Percentiles rank a stretch among this genome's conserved stretches.
phyloP scores from a whole-genome alignment of 37 sponge, comb jelly and placozoan species.

The Ephydatia muelleri region DNA sequence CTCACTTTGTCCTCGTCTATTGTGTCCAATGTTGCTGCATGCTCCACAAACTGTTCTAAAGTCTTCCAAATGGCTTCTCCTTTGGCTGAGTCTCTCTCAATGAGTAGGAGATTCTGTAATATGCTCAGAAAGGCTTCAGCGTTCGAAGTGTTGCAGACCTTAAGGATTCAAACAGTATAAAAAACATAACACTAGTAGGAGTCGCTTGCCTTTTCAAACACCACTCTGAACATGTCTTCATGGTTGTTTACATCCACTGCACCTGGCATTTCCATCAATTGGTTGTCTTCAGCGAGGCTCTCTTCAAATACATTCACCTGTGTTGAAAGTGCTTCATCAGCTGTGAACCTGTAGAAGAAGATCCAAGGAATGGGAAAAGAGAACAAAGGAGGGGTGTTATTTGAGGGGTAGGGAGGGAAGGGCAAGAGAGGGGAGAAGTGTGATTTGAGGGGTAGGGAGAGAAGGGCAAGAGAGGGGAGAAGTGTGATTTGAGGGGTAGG shows the following conservation, averaged over 20 bases:
- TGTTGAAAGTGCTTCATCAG: slow-evolving; percentile 57
- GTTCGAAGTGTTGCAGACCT: slow-evolving; percentile 51
- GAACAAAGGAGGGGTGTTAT: too few species aligned
- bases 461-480: too few species aligned
- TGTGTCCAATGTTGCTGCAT: slow-evolving; percentile 31
- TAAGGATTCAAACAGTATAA: too few species aligned
- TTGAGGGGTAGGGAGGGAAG: too few species aligned
- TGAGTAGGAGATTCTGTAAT: slow-evolving; percentile 54
- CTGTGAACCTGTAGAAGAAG: slow-evolving; percentile 12
- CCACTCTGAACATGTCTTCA: slow-evolving; percentile 52
- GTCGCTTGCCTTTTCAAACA: slow-evolving; percentile 36
- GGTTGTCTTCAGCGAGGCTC: slow-evolving; percentile 33
- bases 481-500: too few species aligned
- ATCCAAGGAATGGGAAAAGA: too few species aligned
- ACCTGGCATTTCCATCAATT: slow-evolving; percentile 44
- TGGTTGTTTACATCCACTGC: slow-evolving; percentile 64
- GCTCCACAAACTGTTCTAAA: slow-evolving; percentile 21
- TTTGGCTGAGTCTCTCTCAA: slow-evolving; percentile 28
- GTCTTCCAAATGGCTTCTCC: slow-evolving; percentile 50
- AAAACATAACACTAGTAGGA: neutral
- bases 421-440: too few species aligned
- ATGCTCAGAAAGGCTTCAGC: slow-evolving; percentile 38
- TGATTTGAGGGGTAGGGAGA: too few species aligned
- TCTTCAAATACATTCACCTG: slow-evolving; percentile 82
- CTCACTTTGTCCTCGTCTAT: slow-evolving; percentile 7